Evolutionary conservation across 2,113 vertebrate species (phyloP).

Genomic region (Osmerus eperlanus): DNA sequence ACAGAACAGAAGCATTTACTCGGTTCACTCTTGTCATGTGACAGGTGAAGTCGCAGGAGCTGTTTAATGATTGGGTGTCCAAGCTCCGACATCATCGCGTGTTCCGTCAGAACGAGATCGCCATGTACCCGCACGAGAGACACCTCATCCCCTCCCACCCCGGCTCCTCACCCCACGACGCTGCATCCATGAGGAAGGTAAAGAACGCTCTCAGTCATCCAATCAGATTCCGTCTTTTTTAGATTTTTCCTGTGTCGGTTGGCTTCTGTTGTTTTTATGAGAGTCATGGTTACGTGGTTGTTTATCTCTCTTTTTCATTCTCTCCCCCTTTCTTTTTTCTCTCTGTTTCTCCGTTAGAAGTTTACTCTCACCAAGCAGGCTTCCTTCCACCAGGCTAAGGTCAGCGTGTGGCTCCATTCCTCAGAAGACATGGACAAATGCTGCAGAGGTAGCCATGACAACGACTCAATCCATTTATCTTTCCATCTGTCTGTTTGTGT

Average conservation of each 20-base stretch:
- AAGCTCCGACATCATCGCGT: constrained; percentile 88
- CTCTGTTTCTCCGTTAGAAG: constrained; percentile 54
- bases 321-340: neutral
- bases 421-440: constrained; percentile 93
- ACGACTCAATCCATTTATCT: neutral
- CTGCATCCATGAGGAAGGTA: constrained; percentile 80
- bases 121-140: constrained; percentile 84
- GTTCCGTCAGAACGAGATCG: constrained; percentile 94
- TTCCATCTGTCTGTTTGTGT: neutral
- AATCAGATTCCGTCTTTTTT: neutral
- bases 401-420: constrained; percentile 84
- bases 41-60: constrained; percentile 85
- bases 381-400: constrained; percentile 77
- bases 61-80: constrained; percentile 91
- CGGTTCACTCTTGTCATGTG: neutral
- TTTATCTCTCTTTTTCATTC: neutral
- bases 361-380: constrained; percentile 80
- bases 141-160: constrained; percentile 77
- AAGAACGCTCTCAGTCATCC: neutral
- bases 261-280: too few species aligned
- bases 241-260: too few species aligned
- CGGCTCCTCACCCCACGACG: constrained; percentile 61
- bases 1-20: neutral
- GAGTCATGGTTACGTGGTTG: too few species aligned
- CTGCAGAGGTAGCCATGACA: constrained; percentile 78